Conservation (phyloP, 2,797 vertebrate genomes). For the Ptychadena robeensis region DNA sequence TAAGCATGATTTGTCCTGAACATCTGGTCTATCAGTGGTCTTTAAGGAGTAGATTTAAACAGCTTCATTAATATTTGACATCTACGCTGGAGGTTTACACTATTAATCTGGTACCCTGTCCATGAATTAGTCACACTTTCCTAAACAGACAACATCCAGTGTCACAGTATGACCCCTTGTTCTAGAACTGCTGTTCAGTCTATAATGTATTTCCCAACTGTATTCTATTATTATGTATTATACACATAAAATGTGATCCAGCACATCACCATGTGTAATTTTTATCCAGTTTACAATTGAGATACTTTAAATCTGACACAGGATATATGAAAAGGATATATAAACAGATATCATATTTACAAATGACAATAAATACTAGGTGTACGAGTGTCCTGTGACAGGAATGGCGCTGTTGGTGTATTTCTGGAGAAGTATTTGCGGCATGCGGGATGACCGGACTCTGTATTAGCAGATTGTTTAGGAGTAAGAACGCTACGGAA, state of each 20-base stretch:
- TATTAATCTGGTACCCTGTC: slow-evolving; percentile 17
- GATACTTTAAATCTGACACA: no score
- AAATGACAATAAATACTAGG: background rate
- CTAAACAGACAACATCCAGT: background rate
- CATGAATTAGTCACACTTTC: slow-evolving; percentile 18
- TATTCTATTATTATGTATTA: background rate
- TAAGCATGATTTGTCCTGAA: slow-evolving; percentile 14
- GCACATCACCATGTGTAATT: background rate
- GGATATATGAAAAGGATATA: background rate
- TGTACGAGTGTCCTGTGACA: background rate
- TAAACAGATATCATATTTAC: background rate
- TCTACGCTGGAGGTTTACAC: background rate
- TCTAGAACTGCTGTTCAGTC: background rate
- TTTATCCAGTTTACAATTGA: background rate
- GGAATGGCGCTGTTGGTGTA: no score
- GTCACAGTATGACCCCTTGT: background rate
- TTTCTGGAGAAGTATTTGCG: no score
- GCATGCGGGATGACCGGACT: no score
- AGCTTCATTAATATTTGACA: slow-evolving; percentile 12
- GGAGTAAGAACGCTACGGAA: no score
- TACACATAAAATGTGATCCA: background rate
- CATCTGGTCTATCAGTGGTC: slow-evolving; percentile 13
- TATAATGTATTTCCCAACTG: background rate
- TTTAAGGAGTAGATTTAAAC: slow-evolving; percentile 10
- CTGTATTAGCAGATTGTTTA: no score